Evolutionary conservation across 2,888 invertebrate genomes (phyloP).

Genomic region (Thalpophila matura): DNA sequence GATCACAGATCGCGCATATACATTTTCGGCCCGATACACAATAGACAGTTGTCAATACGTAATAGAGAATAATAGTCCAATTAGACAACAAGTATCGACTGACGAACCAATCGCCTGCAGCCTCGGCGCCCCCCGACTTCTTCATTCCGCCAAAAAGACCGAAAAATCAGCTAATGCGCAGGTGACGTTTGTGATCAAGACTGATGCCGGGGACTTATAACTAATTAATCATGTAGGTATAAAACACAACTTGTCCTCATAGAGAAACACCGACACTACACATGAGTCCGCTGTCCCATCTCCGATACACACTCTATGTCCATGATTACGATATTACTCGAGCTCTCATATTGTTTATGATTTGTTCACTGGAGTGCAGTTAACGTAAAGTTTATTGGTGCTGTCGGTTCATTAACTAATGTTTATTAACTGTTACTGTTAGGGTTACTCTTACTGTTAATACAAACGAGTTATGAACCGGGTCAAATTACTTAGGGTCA

Average conservation of each 20-base stretch:
- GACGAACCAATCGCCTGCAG: too few relatives aligned
- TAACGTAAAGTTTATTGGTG: conserved; percentile 70
- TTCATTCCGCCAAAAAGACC: too few relatives aligned
- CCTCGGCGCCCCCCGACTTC: too few relatives aligned
- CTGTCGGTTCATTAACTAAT: conserved; percentile 49
- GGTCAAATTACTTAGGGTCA: not conserved
- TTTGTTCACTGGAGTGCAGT: conserved; percentile 78
- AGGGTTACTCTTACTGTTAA: conserved; percentile 33
- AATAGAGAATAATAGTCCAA: too few relatives aligned
- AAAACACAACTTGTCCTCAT: not conserved
- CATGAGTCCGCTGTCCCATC: conserved; percentile 6
- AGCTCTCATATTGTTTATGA: conserved; percentile 75
- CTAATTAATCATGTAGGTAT: too few relatives aligned
- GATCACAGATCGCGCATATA: too few relatives aligned
- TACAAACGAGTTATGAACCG: conserved; percentile 14
- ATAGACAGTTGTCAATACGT: too few relatives aligned
- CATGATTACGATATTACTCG: conserved; percentile 68
- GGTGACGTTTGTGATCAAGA: too few relatives aligned
- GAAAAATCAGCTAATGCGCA: too few relatives aligned
- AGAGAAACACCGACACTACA: not conserved
- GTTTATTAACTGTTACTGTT: conserved; percentile 62
- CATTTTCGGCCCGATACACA: too few relatives aligned
- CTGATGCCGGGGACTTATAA: too few relatives aligned
- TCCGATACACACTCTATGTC: conserved; percentile 63
- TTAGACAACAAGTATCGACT: too few relatives aligned